Base-by-base conservation (phyloP, 2,888 invertebrate species). In the Dromius quadrimaculatus region DNA sequence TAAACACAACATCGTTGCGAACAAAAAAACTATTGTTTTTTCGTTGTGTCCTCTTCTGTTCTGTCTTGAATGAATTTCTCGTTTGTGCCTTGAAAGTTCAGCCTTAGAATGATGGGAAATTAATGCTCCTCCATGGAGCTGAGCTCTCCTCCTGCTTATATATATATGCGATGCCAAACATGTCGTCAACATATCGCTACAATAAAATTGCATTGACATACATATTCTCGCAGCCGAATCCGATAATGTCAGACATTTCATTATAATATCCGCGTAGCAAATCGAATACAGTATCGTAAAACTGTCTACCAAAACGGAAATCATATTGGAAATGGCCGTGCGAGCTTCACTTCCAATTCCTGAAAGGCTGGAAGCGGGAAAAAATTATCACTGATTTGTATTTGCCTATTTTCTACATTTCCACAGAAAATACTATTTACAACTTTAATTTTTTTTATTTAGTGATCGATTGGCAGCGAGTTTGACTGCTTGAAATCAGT, bases 1-100 rank as follows among this genome's bases (percentile, higher is more conserved):
- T 64, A 64, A 64, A 47, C 64, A 64, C 64, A 64, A 64, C 50
- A 64, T 47, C 64, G 64, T 64, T 64, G 47, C 17, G 47, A 50
- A 64, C 36, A 64, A 41, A 64, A 63, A 64, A 64, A 64, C 64
- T 64, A 64, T 64, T 47, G 47, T 34, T 43, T 47, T 64, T 64
- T 64, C 45, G 9, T 28, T 47, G 8, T 62, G n/a, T 43, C 15
- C 4, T 57, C 6, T 41, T 45, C 45, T 45, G n/a, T 61, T 61
- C 20, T 41, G 61, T 41, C 38, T 61, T 8, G 41, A 41, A 61
- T 61, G 8, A 61, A 22, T 11, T 61, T 61, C 41, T 13, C 41
- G 38, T n/a, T 61, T 20, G 8, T 41, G 36, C 22, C 61, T 61
- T 23, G 41, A 22, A 36, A n/a, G 13, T 36, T 13, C 13, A n/a